phyloP scores from a whole-genome alignment of 2,888 invertebrate species.

The Euzophera pinguis region DNA sequence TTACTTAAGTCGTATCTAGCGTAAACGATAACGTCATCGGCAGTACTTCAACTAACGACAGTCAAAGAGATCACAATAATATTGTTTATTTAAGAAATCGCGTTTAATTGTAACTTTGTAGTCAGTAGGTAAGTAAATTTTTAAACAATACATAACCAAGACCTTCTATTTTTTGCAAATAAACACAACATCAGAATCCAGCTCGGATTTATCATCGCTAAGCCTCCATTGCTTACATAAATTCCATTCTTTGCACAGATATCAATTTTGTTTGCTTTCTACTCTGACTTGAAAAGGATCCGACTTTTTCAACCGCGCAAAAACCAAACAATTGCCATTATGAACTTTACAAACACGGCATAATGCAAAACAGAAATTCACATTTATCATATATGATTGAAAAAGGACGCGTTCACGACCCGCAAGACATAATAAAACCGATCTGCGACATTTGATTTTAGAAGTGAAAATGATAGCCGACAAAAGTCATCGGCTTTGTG shows the following conservation, averaged over 20 bases:
- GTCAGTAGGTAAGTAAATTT: too few relatives aligned
- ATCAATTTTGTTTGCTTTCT: slow-evolving; percentile 51
- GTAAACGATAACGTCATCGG: too few relatives aligned
- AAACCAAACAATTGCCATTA: slow-evolving; percentile 58
- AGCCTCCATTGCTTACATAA: slow-evolving; percentile 11
- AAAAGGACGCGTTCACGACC: slow-evolving; percentile 50
- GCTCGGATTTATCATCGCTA: slow-evolving; percentile 2
- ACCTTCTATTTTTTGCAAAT: background rate
- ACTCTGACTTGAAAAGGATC: slow-evolving; percentile 41
- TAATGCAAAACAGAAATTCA: slow-evolving; percentile 50
- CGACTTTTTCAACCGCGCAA: slow-evolving; percentile 43
- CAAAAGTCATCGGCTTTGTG: slow-evolving; percentile 60
- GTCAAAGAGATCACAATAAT: too few relatives aligned
- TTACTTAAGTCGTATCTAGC: too few relatives aligned
- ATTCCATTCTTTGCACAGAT: slow-evolving; percentile 17
- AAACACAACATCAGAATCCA: slow-evolving; percentile 10
- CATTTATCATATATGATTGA: slow-evolving; percentile 66
- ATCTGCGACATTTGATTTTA: slow-evolving; percentile 56
- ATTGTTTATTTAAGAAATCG: too few relatives aligned
- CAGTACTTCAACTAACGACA: too few relatives aligned
- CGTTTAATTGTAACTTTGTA: too few relatives aligned
- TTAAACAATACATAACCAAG: too few relatives aligned
- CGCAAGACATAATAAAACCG: slow-evolving; percentile 64
- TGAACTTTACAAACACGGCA: slow-evolving; percentile 41
- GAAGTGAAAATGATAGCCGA: slow-evolving; percentile 74